Evolutionary conservation across 2,113 vertebrate genomes (phyloP), one percentile per base, ranked within the genome.

Genomic region (Xiphophorus hellerii): DNA sequence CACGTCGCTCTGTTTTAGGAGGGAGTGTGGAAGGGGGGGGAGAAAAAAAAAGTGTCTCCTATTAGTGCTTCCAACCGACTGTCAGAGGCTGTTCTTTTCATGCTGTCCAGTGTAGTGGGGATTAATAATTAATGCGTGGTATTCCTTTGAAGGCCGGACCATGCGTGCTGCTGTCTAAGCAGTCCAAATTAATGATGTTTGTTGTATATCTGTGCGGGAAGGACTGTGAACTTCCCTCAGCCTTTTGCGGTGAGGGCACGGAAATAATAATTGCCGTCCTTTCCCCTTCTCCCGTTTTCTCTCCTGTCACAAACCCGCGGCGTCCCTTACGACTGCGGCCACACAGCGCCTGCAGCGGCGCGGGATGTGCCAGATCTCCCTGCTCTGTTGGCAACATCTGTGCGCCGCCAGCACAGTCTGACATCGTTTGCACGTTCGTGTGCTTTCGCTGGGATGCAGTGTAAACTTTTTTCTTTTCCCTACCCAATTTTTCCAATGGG

Each of bases 151-250:
- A 85, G 76, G 73, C 17, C n/a, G 33, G 66, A n/a, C 15, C 28
- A 70, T 69, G 62, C 69, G 35, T 82, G 69, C 84, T 75, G 51
- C 31, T n/a, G 20, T 77, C 31, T 62, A 28, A 37, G 77, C 71
- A 61, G 79, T 71, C 77, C 67, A 73, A 87, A 84, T 71, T 69
- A 85, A 83, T 89, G 62, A 69, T 75, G 79, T 81, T 73, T 84
- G 77, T 71, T 83, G 71, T 73, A 71, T 71, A 64, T 73, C 72
- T 64, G 67, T 63, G 44, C 72, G 67, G 54, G 64, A 70, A 62
- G 62, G 51, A 61, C 48, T 78, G 71, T 73, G 77, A 84, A 82
- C 80, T 71, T 37, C 80, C 44, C 66, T 76, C 72, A 64, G 60
- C 82, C 77, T 67, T 74, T 71, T 80, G 10, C 65, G 67, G 83